phyloP scores from a whole-genome alignment of 23 tunicate genomes.

The Botrylloides violaceus region DNA sequence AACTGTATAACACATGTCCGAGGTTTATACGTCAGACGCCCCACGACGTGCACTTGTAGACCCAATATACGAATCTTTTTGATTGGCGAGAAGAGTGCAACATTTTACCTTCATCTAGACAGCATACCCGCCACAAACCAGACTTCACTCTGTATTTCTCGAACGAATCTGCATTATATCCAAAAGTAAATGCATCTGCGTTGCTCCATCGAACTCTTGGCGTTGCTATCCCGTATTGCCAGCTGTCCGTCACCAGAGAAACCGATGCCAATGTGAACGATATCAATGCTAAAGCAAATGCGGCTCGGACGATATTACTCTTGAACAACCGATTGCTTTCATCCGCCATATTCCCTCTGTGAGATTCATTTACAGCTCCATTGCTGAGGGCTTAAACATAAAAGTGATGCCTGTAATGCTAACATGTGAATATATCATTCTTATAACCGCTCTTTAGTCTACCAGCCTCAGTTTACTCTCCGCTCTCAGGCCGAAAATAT shows the following conservation, averaged over 20 bases:
- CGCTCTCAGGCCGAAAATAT: not conserved
- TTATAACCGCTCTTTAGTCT: no score
- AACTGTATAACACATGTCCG: no score
- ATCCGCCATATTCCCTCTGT: no score
- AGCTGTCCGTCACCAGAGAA: conserved; percentile 9
- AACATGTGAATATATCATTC: no score
- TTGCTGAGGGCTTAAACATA: no score
- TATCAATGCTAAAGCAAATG: not conserved
- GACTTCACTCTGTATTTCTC: conserved; percentile 23
- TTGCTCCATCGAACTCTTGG: no score
- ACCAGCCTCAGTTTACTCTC: no score
- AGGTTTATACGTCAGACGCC: no score
- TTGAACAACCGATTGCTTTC: not conserved
- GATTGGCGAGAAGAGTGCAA: not conserved
- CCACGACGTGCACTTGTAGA: not conserved
- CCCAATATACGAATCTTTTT: not conserved
- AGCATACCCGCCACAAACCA: conserved; percentile 53
- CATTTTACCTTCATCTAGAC: conserved; percentile 42
- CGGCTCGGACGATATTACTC: not conserved
- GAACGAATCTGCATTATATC: not conserved
- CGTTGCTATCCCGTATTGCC: conserved; percentile 14
- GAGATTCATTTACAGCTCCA: no score
- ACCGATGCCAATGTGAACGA: conserved; percentile 5
- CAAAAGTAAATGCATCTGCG: not conserved
- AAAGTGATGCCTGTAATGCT: no score